Evolutionary conservation across 2,797 vertebrate genomes (phyloP).

Genomic region (Limnodromus scolopaceus): DNA sequence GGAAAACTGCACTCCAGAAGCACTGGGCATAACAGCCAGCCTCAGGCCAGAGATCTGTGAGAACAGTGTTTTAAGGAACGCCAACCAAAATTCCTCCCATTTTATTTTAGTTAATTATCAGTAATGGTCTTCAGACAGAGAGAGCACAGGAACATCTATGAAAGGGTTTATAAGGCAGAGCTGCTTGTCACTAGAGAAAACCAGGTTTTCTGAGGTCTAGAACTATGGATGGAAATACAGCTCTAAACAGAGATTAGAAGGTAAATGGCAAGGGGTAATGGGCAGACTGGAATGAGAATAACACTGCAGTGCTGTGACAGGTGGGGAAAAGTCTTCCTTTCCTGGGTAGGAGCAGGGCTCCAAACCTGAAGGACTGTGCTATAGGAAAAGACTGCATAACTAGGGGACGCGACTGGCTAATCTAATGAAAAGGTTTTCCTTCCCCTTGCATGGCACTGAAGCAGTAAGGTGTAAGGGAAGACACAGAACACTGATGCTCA

Average conservation of each 20-base stretch:
- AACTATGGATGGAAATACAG: accelerated
- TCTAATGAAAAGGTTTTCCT: background rate
- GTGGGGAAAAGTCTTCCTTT: background rate
- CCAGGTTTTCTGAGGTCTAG: background rate
- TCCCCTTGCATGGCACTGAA: background rate
- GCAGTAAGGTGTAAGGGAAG: background rate
- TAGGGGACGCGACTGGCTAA: background rate
- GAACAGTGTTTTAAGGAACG: background rate
- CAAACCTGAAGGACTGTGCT: background rate
- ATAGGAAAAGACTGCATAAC: background rate
- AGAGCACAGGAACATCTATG: background rate
- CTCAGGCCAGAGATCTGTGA: slow-evolving; percentile 28
- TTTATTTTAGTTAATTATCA: background rate
- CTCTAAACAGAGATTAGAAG: background rate
- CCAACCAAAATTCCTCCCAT: slow-evolving; percentile 25
- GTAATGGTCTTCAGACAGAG: background rate
- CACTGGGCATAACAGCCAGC: slow-evolving; percentile 16
- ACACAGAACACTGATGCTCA: background rate
- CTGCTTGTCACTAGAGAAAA: background rate
- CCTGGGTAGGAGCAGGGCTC: background rate
- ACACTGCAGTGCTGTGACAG: background rate
- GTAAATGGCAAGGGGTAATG: background rate
- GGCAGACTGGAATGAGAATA: background rate
- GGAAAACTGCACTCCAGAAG: background rate
- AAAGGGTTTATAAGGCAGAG: background rate